phyloP scores from a whole-genome alignment of 1,140 invertebrate species.

The Eubasilissa regina region DNA sequence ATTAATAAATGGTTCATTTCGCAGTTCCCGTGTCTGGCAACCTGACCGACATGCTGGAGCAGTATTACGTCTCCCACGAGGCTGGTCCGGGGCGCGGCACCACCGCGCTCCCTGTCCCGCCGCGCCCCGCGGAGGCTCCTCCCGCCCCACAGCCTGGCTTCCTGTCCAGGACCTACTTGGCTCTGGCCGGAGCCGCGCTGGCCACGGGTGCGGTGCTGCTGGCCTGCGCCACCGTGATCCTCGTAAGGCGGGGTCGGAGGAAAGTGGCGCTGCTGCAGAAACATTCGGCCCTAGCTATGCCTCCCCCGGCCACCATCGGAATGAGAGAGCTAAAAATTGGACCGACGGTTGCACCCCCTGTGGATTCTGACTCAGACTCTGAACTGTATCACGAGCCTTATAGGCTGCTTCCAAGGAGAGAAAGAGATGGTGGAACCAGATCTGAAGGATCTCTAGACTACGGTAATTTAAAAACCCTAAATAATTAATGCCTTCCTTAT shows the following conservation, averaged over 20 bases:
- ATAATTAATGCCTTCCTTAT: no score
- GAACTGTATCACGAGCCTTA: constrained; percentile 77
- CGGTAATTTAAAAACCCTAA: background rate
- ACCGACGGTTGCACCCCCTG: constrained; percentile 61
- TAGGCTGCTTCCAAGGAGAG: constrained; percentile 71
- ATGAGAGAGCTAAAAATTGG: constrained; percentile 78
- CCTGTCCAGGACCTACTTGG: constrained; percentile 80
- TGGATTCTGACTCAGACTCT: constrained; percentile 71
- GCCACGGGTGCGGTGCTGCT: constrained; percentile 81
- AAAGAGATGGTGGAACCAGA: constrained; percentile 65
- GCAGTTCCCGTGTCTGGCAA: constrained; percentile 67
- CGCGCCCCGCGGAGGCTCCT: constrained; percentile 49
- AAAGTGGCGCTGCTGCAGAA: constrained; percentile 80
- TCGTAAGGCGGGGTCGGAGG: constrained; percentile 80
- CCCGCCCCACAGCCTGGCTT: constrained; percentile 60
- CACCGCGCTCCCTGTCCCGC: background rate
- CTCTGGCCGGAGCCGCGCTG: constrained; percentile 84
- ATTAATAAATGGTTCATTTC: no score
- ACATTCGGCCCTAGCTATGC: constrained; percentile 72
- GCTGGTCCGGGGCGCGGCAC: constrained; percentile 57
- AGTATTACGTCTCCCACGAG: constrained; percentile 65
- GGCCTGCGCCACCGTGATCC: constrained; percentile 80
- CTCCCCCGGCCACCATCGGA: constrained; percentile 75
- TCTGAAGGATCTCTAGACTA: constrained; percentile 25
- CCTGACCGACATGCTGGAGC: constrained; percentile 68